Conservation (phyloP, 2,797 vertebrate species). For the Anguilla obscura region DNA sequence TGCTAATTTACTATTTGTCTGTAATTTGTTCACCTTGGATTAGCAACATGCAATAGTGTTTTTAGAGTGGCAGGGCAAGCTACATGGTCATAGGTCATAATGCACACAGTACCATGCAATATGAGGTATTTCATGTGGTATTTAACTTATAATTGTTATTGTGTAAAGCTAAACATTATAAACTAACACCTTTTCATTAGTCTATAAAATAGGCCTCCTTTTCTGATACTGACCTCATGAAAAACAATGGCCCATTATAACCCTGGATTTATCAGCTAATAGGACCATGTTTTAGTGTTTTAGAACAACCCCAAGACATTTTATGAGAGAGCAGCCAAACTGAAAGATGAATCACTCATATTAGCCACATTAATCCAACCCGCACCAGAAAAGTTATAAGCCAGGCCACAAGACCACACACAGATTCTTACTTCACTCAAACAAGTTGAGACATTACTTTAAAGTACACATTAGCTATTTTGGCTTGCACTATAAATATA, state of each 20-base stretch:
- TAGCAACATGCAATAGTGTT: no score
- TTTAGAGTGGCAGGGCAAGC: neutral
- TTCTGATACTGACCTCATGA: neutral
- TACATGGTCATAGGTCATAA: neutral
- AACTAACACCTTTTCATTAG: neutral
- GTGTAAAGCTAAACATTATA: neutral
- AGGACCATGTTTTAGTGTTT: neutral
- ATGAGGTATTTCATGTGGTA: neutral
- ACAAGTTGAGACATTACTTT: neutral
- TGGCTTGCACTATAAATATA: neutral
- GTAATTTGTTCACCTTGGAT: no score
- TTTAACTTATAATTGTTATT: neutral
- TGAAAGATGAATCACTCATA: conserved; percentile 26
- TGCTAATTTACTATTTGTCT: no score
- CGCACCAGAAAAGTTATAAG: neutral
- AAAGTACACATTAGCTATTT: neutral
- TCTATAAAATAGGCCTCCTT: neutral
- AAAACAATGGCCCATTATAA: neutral
- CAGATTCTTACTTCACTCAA: neutral
- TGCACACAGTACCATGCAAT: neutral
- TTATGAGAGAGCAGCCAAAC: neutral
- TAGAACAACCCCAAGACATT: neutral
- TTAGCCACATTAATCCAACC: conserved; percentile 24
- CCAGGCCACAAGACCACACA: neutral
- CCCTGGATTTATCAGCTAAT: neutral